Percentiles rank a stretch among this genome's conserved stretches.
phyloP scores from a whole-genome alignment of 2,113 vertebrate genomes.

The Mastomys natalensis region DNA sequence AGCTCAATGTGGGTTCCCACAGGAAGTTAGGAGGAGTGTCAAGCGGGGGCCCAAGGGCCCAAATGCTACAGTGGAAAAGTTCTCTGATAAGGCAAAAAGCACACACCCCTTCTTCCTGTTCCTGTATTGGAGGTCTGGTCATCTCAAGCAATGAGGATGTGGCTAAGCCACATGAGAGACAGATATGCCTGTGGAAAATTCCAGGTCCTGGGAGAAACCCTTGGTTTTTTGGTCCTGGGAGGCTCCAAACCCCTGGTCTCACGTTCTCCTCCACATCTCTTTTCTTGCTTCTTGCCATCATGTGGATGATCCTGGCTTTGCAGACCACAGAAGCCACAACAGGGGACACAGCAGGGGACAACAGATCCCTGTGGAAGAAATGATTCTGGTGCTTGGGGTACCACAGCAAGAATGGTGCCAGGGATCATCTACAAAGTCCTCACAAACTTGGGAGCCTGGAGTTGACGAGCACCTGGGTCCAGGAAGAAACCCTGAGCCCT shows the following conservation, averaged over 20 bases:
- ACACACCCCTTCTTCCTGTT: neutral
- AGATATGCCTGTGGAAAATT: neutral
- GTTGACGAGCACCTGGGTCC: neutral
- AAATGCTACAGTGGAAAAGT: conserved; percentile 45
- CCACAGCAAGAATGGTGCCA: neutral
- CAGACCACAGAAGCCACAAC: neutral
- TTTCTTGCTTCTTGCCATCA: too few species aligned
- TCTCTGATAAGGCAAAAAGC: neutral
- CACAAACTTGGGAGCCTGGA: too few species aligned
- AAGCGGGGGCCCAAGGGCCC: neutral
- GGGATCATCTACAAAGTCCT: neutral
- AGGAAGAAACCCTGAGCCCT: too few species aligned
- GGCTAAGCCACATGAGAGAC: conserved; percentile 11
- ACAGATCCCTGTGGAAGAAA: too few species aligned
- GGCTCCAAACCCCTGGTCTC: neutral
- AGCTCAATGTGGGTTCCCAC: neutral
- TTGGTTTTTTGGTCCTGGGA: neutral
- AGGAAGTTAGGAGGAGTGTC: neutral
- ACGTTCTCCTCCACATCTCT: too few species aligned
- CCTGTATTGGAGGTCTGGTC: neutral
- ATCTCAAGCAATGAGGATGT: neutral
- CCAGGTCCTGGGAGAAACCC: neutral
- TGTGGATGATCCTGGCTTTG: neutral
- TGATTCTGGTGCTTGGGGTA: neutral
- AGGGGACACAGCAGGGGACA: too few species aligned